Conservation (phyloP, 2,113 vertebrate genomes). For the Mormyrus lacerda region DNA sequence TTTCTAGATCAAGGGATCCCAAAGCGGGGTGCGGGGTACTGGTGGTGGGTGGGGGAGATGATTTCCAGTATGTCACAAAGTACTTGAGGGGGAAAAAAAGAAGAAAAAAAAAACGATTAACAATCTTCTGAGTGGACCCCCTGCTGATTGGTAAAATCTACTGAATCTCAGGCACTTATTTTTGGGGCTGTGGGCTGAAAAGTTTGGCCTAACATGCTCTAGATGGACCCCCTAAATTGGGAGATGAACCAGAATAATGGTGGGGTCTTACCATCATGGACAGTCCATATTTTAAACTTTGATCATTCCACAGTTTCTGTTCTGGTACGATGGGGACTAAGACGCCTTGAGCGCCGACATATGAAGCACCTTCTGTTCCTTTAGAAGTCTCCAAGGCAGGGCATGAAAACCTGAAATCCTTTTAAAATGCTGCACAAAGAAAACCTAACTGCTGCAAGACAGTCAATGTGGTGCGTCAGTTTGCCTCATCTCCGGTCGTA, state of each 20-base stretch:
- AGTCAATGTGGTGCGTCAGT: not conserved
- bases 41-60: not conserved
- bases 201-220: not conserved
- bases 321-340: not conserved
- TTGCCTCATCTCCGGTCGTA: slow-evolving; percentile 41
- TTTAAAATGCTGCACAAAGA: not conserved
- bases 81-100: not conserved
- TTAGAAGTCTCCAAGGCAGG: not conserved
- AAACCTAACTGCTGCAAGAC: not conserved
- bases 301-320: not conserved
- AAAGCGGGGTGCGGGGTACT: not conserved
- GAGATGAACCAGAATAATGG: not conserved
- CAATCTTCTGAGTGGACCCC: not conserved
- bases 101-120: not conserved
- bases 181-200: not conserved
- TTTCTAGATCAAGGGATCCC: not conserved
- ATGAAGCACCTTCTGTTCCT: not conserved
- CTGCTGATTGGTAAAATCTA: not conserved
- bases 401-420: not conserved
- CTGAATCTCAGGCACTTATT: not conserved
- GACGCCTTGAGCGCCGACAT: too few relatives aligned
- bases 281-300: not conserved
- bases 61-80: not conserved
- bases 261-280: not conserved
- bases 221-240: not conserved